Base-by-base conservation (phyloP, 2,113 vertebrate genomes). In the Megalops atlanticus region DNA sequence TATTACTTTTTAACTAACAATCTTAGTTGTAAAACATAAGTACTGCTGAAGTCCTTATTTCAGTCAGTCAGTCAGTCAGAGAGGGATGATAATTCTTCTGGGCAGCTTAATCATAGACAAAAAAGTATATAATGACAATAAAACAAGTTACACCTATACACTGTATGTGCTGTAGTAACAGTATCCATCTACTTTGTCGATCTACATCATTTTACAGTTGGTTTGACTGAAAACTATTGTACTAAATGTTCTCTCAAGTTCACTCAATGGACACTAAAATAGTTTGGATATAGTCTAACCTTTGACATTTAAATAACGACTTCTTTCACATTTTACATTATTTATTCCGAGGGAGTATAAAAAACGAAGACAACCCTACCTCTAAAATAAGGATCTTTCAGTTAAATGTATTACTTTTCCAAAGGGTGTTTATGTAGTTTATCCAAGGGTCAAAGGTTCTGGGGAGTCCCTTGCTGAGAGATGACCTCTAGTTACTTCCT, bases 221-320 rank as follows among this genome's bases (percentile, higher is more conserved):
- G 10, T 76, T 76, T 76, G 68, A 54, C 8, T 39, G 31, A 36
- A 54, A 71, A 71, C 24, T 3, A 35, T 49, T 41, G 47, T 72
- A 68, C 33, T 49, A 79, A 72, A 79, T 31, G n/a, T n/a, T n/a
- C 31, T 39, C 49, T 58, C 52, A 77, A 45, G 8, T 4, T 70
- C n/a, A n/a, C 39, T 47, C 41, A 41, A 21, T 76, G 2, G 14
- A 70, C 39, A 36, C 49, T n/a, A 64, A 64, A 33, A 76, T 18
- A 68, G 21, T 43, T 21, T 45, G 18, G 47, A 33, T 18, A n/a
- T n/a, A n/a, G 27, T 58, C 3, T n/a, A 54, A 74, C 72, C 73
- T 76, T 81, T 68, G 72, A 41, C 73, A 80, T 81, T 76, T 76
- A 68, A 76, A 81, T 43, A 76, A 76, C 43, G 68, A 18, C 80